Evolutionary conservation across 1,140 invertebrate species (phyloP), one percentile per base, ranked within the genome.

Genomic region (Venustaconcha ellipsiformis): DNA sequence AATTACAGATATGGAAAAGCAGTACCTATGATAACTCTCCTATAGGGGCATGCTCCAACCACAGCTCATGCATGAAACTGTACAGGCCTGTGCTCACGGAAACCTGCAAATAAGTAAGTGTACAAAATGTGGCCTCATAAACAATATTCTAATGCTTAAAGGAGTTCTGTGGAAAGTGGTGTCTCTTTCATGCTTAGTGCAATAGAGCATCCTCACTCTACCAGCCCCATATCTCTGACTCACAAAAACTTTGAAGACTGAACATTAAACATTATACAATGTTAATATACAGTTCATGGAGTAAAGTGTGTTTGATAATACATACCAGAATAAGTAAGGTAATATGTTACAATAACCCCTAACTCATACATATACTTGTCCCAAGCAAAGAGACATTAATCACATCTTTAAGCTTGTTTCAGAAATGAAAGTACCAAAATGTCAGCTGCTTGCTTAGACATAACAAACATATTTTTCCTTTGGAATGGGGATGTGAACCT

Each of bases 31-130:
- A 97, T 37, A 99, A 92, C 90, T 99, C 97, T 72, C 97, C 98
- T 84, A 99, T 99, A 0, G 98, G 98, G 55, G 98, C 97, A 91
- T 97, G 98, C 89, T 98, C 94, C 20, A 99, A 92, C 98, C 98
- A 99, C 84, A 99, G 91, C 83, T 97, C 94, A 88, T 99, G 97
- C 79, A 99, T 96, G 88, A 98, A 99, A 77, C 93, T 94, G 91
- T 99, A 99, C 30, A 99, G 91, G 80, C 94, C 92, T 89, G 96
- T 96, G 85, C 96, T 97, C 1, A 99, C 97, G 1, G 98, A 96
- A 48, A 99, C 97, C 97, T 99, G 89, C 68, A 92, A 91, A 83
- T 84, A 84, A 84, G 59, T 76, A 70, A 67, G 23, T 14, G 26
- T 66, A 23, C 20, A 23, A 60, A 60, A 60, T 23, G 20, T 18